These are phyloP conservation scores for Resseliella maxima DNA, from an alignment of 2,888 invertebrate genomes.

Conservation along the genomic window DNA sequence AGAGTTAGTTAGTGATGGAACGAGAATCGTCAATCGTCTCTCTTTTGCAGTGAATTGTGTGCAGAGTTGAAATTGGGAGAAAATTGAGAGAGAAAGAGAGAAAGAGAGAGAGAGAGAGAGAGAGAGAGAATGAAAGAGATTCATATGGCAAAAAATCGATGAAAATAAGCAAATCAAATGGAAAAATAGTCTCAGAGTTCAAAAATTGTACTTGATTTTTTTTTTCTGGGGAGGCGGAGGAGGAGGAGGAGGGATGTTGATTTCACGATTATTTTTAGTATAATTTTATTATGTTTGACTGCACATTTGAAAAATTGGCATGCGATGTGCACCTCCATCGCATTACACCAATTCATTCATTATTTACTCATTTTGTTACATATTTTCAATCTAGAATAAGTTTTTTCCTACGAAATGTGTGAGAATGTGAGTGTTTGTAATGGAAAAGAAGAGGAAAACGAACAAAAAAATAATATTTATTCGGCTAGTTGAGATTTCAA, in stretches of 20 bases:
- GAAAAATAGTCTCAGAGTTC: slow-evolving; percentile 25
- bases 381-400: background rate
- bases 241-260: too few relatives aligned
- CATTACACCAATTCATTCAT: background rate
- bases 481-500: slow-evolving; percentile 36
- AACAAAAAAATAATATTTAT: background rate
- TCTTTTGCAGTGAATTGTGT: slow-evolving; percentile 3
- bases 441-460: background rate
- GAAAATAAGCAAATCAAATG: background rate
- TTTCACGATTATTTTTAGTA: background rate
- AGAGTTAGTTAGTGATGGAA: background rate
- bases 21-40: background rate
- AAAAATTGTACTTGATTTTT: slow-evolving; percentile 40
- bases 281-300: background rate
- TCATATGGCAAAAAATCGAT: background rate
- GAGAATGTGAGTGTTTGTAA: background rate
- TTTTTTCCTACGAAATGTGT: slow-evolving; percentile 1
- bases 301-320: slow-evolving; percentile 1
- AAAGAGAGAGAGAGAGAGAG: background rate
- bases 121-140: background rate
- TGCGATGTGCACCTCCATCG: background rate
- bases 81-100: too few relatives aligned
- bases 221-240: background rate
- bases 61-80: background rate
- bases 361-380: background rate